phyloP scores from a whole-genome alignment of 2,888 invertebrate species.

The Acleris emargana region DNA sequence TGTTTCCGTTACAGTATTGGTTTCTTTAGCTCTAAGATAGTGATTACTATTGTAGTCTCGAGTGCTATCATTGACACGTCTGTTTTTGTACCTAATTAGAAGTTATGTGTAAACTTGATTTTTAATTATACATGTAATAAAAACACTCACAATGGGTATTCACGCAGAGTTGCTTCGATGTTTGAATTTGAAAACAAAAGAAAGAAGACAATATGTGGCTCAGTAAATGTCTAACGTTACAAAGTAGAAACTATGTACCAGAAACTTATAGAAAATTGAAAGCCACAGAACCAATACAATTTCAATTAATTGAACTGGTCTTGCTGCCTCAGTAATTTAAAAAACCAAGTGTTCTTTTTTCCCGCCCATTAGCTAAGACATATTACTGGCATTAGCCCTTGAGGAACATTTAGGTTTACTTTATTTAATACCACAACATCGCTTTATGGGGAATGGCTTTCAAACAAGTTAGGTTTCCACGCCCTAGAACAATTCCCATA shows the following conservation, averaged over 20 bases:
- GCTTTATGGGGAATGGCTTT: conserved; percentile 32
- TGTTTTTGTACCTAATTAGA: conserved; percentile 9
- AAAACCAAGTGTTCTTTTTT: conserved; percentile 25
- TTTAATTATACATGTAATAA: too few species aligned
- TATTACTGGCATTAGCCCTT: conserved; percentile 26
- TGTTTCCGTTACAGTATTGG: conserved; percentile 11
- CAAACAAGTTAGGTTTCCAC: conserved; percentile 26
- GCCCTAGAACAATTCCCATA: conserved; percentile 21
- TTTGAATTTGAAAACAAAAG: too few species aligned
- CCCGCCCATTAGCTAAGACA: conserved; percentile 15
- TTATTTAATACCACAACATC: conserved; percentile 30
- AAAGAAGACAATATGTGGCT: not conserved
- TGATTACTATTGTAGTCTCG: conserved; percentile 12
- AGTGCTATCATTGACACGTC: conserved; percentile 1
- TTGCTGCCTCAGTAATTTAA: conserved; percentile 16
- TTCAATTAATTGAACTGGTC: conserved; percentile 21
- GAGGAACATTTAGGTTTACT: conserved; percentile 31
- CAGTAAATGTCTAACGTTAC: not conserved
- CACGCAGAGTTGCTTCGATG: too few species aligned
- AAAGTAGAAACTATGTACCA: conserved; percentile 4
- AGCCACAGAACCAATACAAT: conserved; percentile 15
- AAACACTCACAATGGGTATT: too few species aligned
- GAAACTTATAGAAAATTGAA: conserved; percentile 20
- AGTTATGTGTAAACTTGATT: not conserved
- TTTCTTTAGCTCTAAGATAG: conserved; percentile 6